Base-by-base conservation (phyloP, 2,113 vertebrate species). In the Ammodytes dubius region DNA sequence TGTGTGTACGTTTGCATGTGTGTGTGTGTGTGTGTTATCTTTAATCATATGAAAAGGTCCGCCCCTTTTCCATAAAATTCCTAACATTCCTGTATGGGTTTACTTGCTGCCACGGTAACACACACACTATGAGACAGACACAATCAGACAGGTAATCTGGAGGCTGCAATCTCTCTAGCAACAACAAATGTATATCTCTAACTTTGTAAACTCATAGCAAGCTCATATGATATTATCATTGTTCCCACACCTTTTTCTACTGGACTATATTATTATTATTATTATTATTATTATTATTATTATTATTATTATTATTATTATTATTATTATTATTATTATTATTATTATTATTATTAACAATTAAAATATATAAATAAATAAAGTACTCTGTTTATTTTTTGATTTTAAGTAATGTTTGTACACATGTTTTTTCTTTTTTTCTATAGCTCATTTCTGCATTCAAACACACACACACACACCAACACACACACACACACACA, bases 71-170 rank as follows among this genome's bases (percentile, higher is more conserved):
- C 1, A 56, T 19, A 50, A 1, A 40, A 81, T 70, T 78, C 65
- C 52, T 42, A 37, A 74, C 69, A 74, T 79, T 83, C 70, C 37
- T 79, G n/a, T 60, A 8, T 45, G n/a, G n/a, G 0, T 65, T 45
- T 50, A 49, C 37, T 39, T 1, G 27, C 7, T 12, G 35, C 39
- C 45, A 15, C 49, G 7, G 14, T 1, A 9, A 58, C 53, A 37
- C 59, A 63, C 50, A 60, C 37, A 52, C 14, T 12, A 17, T 3
- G 3, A 72, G 45, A 58, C 50, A 43, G 8, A 10, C 64, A 6
- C 2, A 27, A 11, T 50, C 27, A 40, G 10, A 3, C 47, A 70
- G 40, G 47, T 53, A 37, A 66, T 8, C 17, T 40, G 56, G 14
- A 76, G 13, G 39, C 3, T 1, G 15, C 8, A 46, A n/a, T 9